Percentiles rank a stretch among this genome's conserved stretches.
These are phyloP conservation scores for Eledona agricola DNA, from an alignment of 2,888 invertebrate genomes.

Conservation along the genomic window DNA sequence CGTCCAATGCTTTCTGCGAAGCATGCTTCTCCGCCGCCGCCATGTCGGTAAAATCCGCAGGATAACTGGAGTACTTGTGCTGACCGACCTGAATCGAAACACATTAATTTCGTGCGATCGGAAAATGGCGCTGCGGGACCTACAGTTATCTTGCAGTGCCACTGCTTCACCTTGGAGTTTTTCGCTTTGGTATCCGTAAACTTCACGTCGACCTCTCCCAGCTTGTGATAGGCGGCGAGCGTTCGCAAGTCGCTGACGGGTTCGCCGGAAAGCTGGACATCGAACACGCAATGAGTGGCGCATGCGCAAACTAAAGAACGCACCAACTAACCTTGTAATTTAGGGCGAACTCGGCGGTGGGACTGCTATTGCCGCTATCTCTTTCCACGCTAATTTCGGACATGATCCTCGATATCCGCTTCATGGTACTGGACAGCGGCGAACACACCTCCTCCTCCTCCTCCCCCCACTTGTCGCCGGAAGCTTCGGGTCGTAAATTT, in stretches of 20 bases:
- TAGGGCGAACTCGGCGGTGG: conserved; percentile 40
- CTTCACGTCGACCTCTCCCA: conserved; percentile 48
- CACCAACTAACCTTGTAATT: conserved; percentile 11
- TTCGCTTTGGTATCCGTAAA: conserved; percentile 35
- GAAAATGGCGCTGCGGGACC: neutral
- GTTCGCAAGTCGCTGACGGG: conserved; percentile 49
- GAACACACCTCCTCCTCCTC: conserved; percentile 16
- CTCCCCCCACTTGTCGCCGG: neutral
- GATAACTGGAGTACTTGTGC: conserved; percentile 61
- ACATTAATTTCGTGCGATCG: neutral
- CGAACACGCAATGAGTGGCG: no score
- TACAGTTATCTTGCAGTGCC: conserved; percentile 54
- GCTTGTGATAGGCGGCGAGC: conserved; percentile 50
- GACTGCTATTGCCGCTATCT: conserved; percentile 53
- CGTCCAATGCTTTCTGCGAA: conserved; percentile 59
- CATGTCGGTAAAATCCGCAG: conserved; percentile 58
- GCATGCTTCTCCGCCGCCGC: conserved; percentile 60
- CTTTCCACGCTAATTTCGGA: conserved; percentile 48
- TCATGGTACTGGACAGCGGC: conserved; percentile 44
- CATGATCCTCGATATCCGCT: conserved; percentile 48
- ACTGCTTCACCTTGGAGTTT: conserved; percentile 21
- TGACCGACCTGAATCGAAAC: conserved; percentile 53
- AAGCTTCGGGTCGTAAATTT: conserved; percentile 1
- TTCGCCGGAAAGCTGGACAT: no score
- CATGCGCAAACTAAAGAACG: no score